Base-by-base conservation (phyloP, 2,797 vertebrate genomes). In the Urophycis tenuis region DNA sequence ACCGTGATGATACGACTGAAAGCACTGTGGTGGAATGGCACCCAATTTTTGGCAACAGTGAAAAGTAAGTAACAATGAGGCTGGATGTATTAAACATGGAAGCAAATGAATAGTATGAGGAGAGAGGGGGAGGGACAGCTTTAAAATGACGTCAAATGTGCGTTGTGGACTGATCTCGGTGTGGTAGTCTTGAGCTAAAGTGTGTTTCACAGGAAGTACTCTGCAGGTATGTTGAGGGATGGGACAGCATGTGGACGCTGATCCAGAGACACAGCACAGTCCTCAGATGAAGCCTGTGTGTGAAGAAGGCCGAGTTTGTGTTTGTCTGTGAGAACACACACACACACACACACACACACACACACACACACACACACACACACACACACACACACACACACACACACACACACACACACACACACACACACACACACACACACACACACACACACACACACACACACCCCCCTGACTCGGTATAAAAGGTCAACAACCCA, bases 321-420 rank as follows among this genome's bases (percentile, higher is more conserved):
- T 31, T 29, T 31, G 30, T 31, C 67, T 70, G 67, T 6, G 67
- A 70, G 67, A 70, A 70, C 5, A 71, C 29, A 78, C 73, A 89
- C 90, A 92, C 85, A 91, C 74, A 60, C 31, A 34, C n/a, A 8
- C 22, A 69, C 22, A 36, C 60, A 75, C 19, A 74, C 67, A 36
- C 45, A 49, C 45, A 49, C 45, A 49, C 45, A 49, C 45, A 49
- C 49, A 53, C 49, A 53, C 49, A 53, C 22, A 53, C 49, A 53
- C 49, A 53, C 49, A 53, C 49, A 60, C 49, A 60, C 49, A 60
- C 49, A n/a, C 49, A n/a, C 49, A n/a, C 49, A n/a, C 49, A n/a
- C 19, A 31, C 30, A 74, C 71, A 60, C 53, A 60, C 53, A 60
- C 49, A 53, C 49, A 53, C 49, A 22, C 22, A 70, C 30, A 72